These are phyloP conservation scores for Neuroterus valhalla DNA, from an alignment of 1,140 invertebrate genomes.

Conservation along the genomic window DNA sequence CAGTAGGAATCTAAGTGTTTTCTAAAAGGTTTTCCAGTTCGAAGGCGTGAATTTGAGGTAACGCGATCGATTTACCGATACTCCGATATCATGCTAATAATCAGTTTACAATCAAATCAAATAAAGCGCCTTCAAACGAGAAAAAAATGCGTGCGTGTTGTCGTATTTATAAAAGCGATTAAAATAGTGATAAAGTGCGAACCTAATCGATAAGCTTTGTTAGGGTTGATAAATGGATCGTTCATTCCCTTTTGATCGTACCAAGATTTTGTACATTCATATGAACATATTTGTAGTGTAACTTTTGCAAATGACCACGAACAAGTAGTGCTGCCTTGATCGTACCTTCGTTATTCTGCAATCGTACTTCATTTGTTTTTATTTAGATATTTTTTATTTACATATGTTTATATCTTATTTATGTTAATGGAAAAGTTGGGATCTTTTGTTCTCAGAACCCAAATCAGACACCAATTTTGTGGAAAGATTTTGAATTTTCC, in stretches of 20 bases:
- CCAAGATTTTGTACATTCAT: constrained; percentile 72
- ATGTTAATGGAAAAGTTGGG: not conserved
- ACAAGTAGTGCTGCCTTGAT: constrained; percentile 19
- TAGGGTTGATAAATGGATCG: constrained; percentile 57
- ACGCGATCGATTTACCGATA: not conserved
- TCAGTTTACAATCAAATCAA: constrained; percentile 15
- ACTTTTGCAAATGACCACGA: constrained; percentile 17
- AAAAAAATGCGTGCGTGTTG: constrained; percentile 46
- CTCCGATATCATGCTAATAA: constrained; percentile 27
- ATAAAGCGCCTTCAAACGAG: constrained; percentile 26
- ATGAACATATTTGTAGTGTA: constrained; percentile 50
- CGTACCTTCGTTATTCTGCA: constrained; percentile 33
- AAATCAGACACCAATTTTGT: constrained; percentile 1
- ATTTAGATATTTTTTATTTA: not conserved
- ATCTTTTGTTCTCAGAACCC: not conserved
- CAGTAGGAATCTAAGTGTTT: constrained; percentile 22
- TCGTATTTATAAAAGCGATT: constrained; percentile 56
- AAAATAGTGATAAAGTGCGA: constrained; percentile 18
- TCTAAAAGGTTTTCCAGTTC: constrained; percentile 41
- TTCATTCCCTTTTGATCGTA: constrained; percentile 66
- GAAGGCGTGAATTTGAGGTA: constrained; percentile 39
- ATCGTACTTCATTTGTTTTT: not conserved
- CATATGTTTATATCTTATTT: not conserved
- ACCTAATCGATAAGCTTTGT: constrained; percentile 49
- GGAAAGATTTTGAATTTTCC: not conserved